Evolutionary conservation across 2,797 vertebrate genomes (phyloP).

Genomic region (Dendrocincla tyrannina): DNA sequence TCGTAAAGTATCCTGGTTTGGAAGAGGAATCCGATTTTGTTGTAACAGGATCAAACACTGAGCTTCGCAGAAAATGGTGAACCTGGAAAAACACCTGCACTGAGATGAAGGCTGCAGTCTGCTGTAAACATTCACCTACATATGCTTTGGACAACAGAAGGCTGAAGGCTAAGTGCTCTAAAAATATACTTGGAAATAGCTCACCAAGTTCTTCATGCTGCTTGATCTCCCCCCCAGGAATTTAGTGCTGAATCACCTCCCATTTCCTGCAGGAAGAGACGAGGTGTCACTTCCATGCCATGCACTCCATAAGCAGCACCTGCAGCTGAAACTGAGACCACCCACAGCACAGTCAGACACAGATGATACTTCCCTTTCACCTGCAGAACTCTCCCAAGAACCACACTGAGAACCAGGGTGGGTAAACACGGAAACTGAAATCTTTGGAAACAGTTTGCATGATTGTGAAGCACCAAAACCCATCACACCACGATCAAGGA

Average conservation of each 20-base stretch:
- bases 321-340: background rate
- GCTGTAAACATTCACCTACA: background rate
- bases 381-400: background rate
- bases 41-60: background rate
- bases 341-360: background rate
- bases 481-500: accelerated
- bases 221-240: background rate
- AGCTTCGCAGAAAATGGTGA: background rate
- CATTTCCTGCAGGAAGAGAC: background rate
- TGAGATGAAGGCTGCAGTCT: background rate
- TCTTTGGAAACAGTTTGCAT: background rate
- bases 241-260: background rate
- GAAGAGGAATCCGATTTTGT: background rate
- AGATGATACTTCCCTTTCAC: background rate
- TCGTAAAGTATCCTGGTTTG: background rate
- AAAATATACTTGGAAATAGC: background rate
- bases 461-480: background rate
- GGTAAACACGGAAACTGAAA: background rate
- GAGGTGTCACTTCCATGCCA: background rate
- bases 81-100: background rate
- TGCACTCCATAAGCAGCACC: background rate
- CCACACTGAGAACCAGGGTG: background rate
- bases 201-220: background rate
- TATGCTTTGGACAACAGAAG: background rate
- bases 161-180: background rate